phyloP scores from a whole-genome alignment of 1,140 invertebrate species.

The Drosophila sp. region DNA sequence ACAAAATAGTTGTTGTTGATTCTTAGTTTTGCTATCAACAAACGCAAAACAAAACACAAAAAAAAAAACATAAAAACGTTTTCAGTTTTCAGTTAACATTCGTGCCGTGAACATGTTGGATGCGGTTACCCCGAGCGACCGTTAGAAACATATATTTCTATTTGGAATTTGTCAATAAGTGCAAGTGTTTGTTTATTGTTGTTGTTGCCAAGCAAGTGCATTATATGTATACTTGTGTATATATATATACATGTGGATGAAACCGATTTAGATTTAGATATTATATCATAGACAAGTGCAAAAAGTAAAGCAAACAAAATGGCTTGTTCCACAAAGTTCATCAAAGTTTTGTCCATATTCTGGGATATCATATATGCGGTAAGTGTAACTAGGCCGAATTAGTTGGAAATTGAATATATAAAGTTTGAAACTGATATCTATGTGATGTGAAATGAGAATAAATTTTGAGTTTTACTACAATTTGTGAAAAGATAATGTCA shows the following conservation, averaged over 20 bases:
- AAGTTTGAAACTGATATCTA: no score
- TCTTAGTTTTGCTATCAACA: constrained; percentile 8
- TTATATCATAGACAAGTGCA: background rate
- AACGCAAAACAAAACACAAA: background rate
- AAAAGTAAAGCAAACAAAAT: constrained; percentile 46
- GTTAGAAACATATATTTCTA: constrained; percentile 44
- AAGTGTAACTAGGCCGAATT: constrained; percentile 42
- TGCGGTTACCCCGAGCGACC: constrained; percentile 60
- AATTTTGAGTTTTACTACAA: no score
- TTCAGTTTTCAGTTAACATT: constrained; percentile 62
- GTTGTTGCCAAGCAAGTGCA: constrained; percentile 21
- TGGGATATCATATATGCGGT: constrained; percentile 73
- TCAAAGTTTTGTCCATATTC: constrained; percentile 65
- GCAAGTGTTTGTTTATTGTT: constrained; percentile 28
- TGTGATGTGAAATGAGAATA: no score
- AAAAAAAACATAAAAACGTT: constrained; percentile 34
- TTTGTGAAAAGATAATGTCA: no score
- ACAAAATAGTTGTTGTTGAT: constrained; percentile 17
- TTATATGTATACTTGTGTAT: constrained; percentile 14
- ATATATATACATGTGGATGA: background rate
- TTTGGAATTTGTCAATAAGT: constrained; percentile 63
- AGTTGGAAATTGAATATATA: background rate
- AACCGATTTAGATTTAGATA: background rate
- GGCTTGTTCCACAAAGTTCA: constrained; percentile 72
- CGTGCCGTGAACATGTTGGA: constrained; percentile 64